Evolutionary conservation across 2,797 vertebrate genomes (phyloP).

Genomic region (Anolis apletophallus): DNA sequence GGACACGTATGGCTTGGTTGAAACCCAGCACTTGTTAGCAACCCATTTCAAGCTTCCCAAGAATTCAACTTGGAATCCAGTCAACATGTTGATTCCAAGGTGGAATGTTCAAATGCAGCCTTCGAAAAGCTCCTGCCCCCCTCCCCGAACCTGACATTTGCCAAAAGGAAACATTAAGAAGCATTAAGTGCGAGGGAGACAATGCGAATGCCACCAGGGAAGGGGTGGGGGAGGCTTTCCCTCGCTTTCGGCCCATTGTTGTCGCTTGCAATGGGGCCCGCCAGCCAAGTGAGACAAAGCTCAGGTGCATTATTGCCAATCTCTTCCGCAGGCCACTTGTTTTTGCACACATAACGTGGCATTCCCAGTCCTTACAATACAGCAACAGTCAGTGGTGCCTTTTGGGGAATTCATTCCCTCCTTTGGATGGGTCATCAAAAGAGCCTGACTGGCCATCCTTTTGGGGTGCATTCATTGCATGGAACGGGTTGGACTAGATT

Average conservation of each 20-base stretch:
- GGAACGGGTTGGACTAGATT: too few species aligned
- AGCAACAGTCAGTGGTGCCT: too few species aligned
- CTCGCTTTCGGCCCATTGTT: constrained; percentile 45
- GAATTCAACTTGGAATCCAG: constrained; percentile 56
- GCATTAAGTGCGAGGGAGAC: constrained; percentile 49
- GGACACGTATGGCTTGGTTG: too few species aligned
- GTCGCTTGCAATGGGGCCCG: constrained; percentile 3
- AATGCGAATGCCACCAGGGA: background rate
- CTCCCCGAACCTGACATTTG: constrained; percentile 37
- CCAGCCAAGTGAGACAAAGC: background rate
- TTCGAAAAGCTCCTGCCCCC: constrained; percentile 32
- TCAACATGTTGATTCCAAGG: constrained; percentile 50
- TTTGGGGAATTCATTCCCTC: too few species aligned
- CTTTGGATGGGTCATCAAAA: too few species aligned
- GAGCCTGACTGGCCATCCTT: background rate
- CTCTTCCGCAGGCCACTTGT: background rate
- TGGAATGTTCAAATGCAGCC: constrained; percentile 52
- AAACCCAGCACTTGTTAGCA: constrained; percentile 30
- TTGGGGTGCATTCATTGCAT: too few species aligned
- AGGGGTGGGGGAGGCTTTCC: background rate
- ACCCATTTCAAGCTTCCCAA: constrained; percentile 42
- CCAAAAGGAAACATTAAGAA: constrained; percentile 63
- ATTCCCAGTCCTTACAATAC: too few species aligned
- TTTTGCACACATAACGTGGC: background rate
- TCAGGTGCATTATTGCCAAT: background rate